Evolutionary conservation across 2,113 vertebrate species (phyloP).

Genomic region (human): DNA sequence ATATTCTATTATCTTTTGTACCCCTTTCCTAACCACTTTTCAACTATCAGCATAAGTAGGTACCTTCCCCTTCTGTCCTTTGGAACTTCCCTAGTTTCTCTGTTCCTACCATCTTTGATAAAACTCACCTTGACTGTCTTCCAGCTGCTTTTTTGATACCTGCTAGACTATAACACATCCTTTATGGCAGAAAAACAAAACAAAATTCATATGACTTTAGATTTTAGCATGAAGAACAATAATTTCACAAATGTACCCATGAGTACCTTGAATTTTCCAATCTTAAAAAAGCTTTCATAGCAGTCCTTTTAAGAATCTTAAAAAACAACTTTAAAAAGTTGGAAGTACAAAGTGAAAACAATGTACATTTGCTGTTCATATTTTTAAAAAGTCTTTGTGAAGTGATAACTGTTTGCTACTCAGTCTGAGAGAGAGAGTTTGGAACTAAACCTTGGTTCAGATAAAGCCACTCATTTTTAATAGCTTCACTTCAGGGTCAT

Average conservation of each 20-base stretch:
- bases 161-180: neutral
- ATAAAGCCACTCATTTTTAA: neutral
- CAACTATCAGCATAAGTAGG: neutral
- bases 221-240: neutral
- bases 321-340: neutral
- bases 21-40: neutral
- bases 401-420: neutral
- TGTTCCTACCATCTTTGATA: neutral
- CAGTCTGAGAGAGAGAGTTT: neutral
- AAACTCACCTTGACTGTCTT: neutral
- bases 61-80: neutral
- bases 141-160: neutral
- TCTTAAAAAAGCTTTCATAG: neutral
- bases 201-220: neutral
- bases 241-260: neutral
- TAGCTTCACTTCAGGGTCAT: neutral
- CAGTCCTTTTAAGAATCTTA: neutral
- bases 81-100: neutral
- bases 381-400: neutral
- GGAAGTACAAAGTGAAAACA: neutral
- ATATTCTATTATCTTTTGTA: neutral
- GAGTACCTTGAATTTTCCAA: neutral
- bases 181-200: neutral
- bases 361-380: neutral
- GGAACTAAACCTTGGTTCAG: neutral